phyloP scores from a whole-genome alignment of 2,113 vertebrate genomes.

The Albula glossodonta region DNA sequence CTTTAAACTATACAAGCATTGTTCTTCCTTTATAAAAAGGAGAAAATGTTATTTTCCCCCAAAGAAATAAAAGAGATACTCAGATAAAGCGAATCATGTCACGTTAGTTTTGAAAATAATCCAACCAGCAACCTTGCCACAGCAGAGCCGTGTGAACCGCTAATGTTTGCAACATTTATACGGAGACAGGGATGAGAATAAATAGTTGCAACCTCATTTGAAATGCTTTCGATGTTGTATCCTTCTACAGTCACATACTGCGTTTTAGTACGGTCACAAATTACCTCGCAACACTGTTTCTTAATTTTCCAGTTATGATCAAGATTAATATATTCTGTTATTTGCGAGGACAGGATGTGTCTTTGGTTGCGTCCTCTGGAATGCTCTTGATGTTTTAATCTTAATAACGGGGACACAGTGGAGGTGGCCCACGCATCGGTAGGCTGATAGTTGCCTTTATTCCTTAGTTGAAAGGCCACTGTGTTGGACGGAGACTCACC shows the following conservation, averaged over 20 bases:
- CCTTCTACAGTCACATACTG: not conserved
- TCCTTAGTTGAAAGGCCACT: conserved; percentile 54
- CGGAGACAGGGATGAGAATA: not conserved
- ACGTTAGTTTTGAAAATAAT: not conserved
- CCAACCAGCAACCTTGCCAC: not conserved
- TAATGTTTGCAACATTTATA: not conserved
- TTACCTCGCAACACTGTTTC: not conserved
- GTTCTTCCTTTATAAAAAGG: not conserved
- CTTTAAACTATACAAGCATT: not conserved
- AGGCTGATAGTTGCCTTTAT: conserved; percentile 37
- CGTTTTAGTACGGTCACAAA: not conserved
- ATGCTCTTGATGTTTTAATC: conserved; percentile 28
- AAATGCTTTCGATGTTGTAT: not conserved
- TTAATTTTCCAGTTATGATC: not conserved
- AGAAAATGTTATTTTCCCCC: not conserved
- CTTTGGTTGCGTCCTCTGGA: not conserved
- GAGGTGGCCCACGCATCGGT: conserved; percentile 38
- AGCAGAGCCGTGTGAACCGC: conserved; percentile 5
- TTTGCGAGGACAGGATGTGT: not conserved
- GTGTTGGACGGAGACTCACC: conserved; percentile 56
- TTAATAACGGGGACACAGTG: conserved; percentile 3
- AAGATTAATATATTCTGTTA: not conserved
- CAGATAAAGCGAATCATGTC: not conserved
- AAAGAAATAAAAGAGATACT: not conserved
- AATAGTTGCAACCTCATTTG: not conserved